phyloP scores from a whole-genome alignment of 2,113 vertebrate species.

The Lates calcarifer region DNA sequence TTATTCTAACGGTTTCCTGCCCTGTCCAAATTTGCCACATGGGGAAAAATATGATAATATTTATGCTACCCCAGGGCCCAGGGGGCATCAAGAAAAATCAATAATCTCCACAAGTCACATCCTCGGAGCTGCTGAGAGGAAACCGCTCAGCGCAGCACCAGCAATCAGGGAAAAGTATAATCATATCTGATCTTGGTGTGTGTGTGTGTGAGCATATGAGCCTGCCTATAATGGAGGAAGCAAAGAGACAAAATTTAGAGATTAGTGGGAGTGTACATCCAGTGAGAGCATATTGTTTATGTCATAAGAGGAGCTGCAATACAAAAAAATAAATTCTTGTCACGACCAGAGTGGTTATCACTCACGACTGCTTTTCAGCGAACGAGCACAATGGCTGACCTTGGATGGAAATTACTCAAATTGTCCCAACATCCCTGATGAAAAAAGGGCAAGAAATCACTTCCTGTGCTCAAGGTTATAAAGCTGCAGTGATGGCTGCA shows the following conservation, averaged over 20 bases:
- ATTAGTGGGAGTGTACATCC: constrained; percentile 13
- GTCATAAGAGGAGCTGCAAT: not conserved
- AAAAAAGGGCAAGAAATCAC: constrained; percentile 40
- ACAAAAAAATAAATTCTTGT: not conserved
- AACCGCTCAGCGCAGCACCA: constrained; percentile 37
- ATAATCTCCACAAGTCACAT: constrained; percentile 60
- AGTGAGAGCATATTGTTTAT: not conserved
- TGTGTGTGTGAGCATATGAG: constrained; percentile 37
- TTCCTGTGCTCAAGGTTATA: constrained; percentile 56
- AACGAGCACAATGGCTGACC: constrained; percentile 48
- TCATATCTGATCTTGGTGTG: constrained; percentile 47
- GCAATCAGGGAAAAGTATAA: constrained; percentile 34
- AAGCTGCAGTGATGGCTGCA: constrained; percentile 18
- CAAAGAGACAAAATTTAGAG: constrained; percentile 6
- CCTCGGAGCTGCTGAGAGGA: constrained; percentile 55
- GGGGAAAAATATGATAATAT: constrained; percentile 65
- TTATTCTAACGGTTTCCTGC: constrained; percentile 45
- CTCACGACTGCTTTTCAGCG: constrained; percentile 45
- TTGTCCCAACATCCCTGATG: constrained; percentile 25
- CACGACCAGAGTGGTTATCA: constrained; percentile 22
- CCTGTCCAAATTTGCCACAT: constrained; percentile 55
- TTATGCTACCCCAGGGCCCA: constrained; percentile 49
- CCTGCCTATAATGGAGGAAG: constrained; percentile 11
- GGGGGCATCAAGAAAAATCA: constrained; percentile 68
- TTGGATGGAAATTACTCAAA: constrained; percentile 56